Evolutionary conservation across 2,888 invertebrate species (phyloP), one percentile per base, ranked within the genome.

Genomic region (Acanthococcus lagerstroemiae): DNA sequence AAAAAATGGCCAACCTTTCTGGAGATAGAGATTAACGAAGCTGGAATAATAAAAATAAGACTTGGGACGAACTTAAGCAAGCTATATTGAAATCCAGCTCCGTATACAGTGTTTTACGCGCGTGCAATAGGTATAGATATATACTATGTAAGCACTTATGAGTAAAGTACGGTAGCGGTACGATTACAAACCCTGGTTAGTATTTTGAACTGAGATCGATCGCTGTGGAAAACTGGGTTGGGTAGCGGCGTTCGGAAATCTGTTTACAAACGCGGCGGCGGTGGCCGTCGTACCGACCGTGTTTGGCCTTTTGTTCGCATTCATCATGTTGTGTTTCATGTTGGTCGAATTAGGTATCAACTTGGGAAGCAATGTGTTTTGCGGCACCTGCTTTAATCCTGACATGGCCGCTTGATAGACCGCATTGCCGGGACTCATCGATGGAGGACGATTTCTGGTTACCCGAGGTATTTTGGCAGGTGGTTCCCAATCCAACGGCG

Each of bases 381-480:
- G 66, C 26, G 67, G 63, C 30, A 67, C 70, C 66, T 70, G 70
- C 65, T 71, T 71, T 44, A 71, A 65, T 19, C 70, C 71, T 22
- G 70, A 70, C 69, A 71, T 70, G 7, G 71, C 70, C 19, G 71
- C 76, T 70, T 79, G 81, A 72, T 82, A 80, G 15, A 71, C 70
- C 17, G 71, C 70, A 48, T 69, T 71, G 4, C 68, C 70, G 27
- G 69, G 70, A 67, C 68, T 69, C 69, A 72, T 71, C 30, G 70
- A 68, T 15, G 72, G 72, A 7, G 72, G 72, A 54, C 72, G 69
- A 54, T 71, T 76, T 61, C 80, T 76, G 67, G 76, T 74, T 73
- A 87, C 81, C 78, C 88, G 84, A 69, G 92, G 90, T 77, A 93
- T 91, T 77, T 94, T 93, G 4, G 93, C 93, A 1, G 94, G 94